Conservation (phyloP, 1,140 invertebrate genomes). For the Tetramorium parvispinum region DNA sequence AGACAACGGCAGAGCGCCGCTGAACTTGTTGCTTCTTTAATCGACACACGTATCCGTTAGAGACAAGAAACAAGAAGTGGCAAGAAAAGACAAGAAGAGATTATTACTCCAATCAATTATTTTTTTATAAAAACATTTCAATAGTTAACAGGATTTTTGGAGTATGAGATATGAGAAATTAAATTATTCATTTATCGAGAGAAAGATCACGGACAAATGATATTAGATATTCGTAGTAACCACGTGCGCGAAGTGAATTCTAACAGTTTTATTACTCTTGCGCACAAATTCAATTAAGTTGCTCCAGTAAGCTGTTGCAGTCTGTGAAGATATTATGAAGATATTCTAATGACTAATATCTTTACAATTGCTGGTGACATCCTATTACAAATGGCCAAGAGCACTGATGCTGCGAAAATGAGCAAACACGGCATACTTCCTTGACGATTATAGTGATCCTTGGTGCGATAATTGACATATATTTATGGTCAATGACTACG, state of each 20-base stretch:
- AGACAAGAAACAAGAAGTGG: not conserved
- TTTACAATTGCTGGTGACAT: not conserved
- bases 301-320: not conserved
- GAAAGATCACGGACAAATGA: not conserved
- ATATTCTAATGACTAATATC: not conserved
- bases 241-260: no score
- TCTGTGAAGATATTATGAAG: not conserved
- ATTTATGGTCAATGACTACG: constrained; percentile 23
- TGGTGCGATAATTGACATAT: constrained; percentile 22
- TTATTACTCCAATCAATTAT: not conserved
- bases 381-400: constrained; percentile 1
- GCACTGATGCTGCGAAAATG: not conserved
- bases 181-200: not conserved
- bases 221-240: not conserved
- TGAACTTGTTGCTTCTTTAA: constrained; percentile 12
- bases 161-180: not conserved
- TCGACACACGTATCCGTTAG: not conserved
- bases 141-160: not conserved
- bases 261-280: not conserved
- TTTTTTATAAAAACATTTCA: not conserved
- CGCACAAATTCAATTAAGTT: not conserved
- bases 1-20: constrained; percentile 11
- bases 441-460: constrained; percentile 34
- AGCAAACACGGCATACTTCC: constrained; percentile 23
- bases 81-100: not conserved